Conservation (phyloP, 2,113 vertebrate species). For the Motacilla tschutschensis region DNA sequence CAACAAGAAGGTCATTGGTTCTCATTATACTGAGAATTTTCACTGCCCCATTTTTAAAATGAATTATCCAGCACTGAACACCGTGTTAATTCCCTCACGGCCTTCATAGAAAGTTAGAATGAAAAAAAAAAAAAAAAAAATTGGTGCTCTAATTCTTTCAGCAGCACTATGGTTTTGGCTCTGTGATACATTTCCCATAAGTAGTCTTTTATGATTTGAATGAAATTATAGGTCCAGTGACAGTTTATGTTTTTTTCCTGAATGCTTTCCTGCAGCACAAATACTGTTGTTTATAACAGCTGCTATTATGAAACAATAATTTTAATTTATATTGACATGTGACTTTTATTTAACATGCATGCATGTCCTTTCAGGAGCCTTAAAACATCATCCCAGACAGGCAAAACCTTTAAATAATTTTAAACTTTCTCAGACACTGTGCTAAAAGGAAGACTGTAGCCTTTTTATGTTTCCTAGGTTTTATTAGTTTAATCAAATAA, state of each 20-base stretch:
- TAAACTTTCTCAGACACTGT: not conserved
- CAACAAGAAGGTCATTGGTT: not conserved
- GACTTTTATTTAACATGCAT: not conserved
- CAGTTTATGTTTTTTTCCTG: not conserved
- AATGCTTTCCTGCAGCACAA: not conserved
- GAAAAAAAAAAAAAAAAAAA: not conserved
- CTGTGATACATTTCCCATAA: not conserved
- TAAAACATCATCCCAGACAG: not conserved
- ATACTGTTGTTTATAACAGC: not conserved
- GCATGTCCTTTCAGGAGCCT: not conserved
- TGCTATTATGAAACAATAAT: not conserved
- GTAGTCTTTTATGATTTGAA: not conserved
- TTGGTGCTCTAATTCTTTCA: not conserved
- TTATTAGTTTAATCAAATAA: conserved; percentile 22
- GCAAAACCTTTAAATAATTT: not conserved
- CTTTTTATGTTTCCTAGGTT: not conserved
- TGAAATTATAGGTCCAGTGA: not conserved
- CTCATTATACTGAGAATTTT: fast-evolving
- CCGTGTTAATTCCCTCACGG: not conserved
- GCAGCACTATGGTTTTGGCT: not conserved
- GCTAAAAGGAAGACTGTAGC: not conserved
- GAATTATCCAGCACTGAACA: not conserved
- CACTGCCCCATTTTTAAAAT: not conserved
- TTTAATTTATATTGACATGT: not conserved
- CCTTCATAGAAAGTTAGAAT: not conserved